Conservation (phyloP, 2,797 vertebrate genomes). For the Muscicapa comitata region DNA sequence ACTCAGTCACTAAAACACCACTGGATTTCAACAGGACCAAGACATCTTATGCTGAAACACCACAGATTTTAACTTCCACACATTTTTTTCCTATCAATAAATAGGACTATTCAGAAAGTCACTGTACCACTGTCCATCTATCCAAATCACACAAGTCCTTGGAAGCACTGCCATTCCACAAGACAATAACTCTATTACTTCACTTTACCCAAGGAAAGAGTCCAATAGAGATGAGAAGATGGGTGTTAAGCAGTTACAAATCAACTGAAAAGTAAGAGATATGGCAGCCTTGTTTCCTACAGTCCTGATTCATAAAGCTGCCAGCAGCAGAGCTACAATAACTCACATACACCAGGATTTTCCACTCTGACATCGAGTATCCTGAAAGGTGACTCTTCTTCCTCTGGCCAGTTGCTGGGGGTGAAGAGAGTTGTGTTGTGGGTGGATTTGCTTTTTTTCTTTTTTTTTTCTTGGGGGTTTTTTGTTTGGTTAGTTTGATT, state of each 20-base stretch:
- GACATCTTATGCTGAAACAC: background rate
- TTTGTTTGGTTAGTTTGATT: rapidly evolving
- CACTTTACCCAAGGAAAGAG: background rate
- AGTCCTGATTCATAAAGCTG: background rate
- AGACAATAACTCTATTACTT: background rate
- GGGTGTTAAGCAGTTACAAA: background rate
- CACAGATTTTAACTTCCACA: background rate
- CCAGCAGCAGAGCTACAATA: background rate
- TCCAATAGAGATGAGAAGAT: background rate
- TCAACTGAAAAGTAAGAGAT: background rate
- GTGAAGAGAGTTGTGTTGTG: background rate
- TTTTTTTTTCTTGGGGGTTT: rapidly evolving
- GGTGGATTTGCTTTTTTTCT: too few relatives aligned
- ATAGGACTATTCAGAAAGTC: background rate
- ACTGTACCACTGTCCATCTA: background rate
- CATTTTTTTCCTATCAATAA: background rate
- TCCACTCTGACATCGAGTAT: background rate
- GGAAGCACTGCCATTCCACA: background rate
- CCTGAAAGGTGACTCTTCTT: background rate
- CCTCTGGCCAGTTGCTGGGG: background rate
- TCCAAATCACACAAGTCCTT: background rate
- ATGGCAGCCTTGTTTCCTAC: background rate
- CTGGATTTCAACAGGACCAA: background rate
- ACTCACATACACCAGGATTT: background rate
- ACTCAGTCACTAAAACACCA: background rate